Conservation (phyloP, 2,797 vertebrate genomes). For the Cichlasoma orientale region DNA sequence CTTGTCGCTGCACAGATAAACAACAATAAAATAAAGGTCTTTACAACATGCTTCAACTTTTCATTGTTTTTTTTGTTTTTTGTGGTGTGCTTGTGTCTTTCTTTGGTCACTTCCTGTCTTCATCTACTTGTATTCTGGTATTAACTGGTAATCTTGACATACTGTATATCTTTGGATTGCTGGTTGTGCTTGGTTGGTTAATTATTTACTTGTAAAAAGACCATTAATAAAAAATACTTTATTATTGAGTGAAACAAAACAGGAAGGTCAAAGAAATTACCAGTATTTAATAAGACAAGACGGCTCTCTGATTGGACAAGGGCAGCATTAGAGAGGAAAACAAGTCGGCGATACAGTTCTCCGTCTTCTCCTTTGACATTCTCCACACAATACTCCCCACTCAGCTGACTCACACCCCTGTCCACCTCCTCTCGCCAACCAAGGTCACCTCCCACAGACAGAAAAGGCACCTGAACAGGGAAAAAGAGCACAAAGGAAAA, state of each 20-base stretch:
- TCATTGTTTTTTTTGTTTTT: neutral
- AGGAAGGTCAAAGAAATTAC: slow-evolving; percentile 48
- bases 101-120: neutral
- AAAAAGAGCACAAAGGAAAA: neutral
- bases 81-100: neutral
- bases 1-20: slow-evolving; percentile 59
- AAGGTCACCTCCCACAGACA: slow-evolving; percentile 92
- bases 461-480: slow-evolving; percentile 88
- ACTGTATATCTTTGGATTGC: neutral
- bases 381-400: slow-evolving; percentile 91
- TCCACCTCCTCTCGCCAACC: slow-evolving; percentile 87
- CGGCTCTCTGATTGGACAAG: slow-evolving; percentile 95
- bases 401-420: slow-evolving; percentile 84
- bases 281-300: slow-evolving; percentile 65
- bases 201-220: neutral
- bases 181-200: neutral
- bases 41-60: neutral
- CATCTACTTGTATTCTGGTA: neutral
- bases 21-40: neutral
- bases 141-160: neutral
- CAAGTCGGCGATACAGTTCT: slow-evolving; percentile 86
- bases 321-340: slow-evolving; percentile 90
- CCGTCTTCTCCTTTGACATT: slow-evolving; percentile 89
- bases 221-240: neutral
- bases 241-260: neutral